These are phyloP conservation scores for Psettodes erumei DNA, from an alignment of 2,113 vertebrate species.

Conservation along the genomic window DNA sequence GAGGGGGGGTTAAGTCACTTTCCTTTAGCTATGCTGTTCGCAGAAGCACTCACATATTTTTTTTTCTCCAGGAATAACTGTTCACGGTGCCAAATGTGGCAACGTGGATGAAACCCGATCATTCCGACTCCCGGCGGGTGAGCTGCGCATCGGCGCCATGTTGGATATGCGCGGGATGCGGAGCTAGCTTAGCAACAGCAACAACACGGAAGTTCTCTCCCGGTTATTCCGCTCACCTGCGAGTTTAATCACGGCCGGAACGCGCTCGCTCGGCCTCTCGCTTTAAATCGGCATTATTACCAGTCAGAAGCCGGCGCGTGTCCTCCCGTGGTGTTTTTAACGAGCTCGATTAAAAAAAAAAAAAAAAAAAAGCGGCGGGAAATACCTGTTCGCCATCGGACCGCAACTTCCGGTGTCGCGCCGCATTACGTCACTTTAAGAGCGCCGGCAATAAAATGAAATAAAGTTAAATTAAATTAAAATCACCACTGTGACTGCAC, in stretches of 20 bases:
- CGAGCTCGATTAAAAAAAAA: too few species aligned
- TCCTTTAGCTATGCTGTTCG: constrained; percentile 51
- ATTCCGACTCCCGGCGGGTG: constrained; percentile 4
- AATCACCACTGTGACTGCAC: not conserved
- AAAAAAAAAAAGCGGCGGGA: not conserved
- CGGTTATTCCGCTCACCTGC: constrained; percentile 51
- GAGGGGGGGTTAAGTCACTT: constrained; percentile 50
- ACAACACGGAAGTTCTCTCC: too few species aligned
- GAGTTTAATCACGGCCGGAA: constrained; percentile 37
- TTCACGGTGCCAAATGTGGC: constrained; percentile 26
- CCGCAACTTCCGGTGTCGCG: not conserved
- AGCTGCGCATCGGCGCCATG: too few species aligned
- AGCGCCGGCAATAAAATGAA: not conserved
- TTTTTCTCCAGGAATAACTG: constrained; percentile 49
- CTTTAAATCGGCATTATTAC: constrained; percentile 29
- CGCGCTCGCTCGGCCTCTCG: constrained; percentile 22
- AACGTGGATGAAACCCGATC: not conserved
- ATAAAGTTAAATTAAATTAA: not conserved
- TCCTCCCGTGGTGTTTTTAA: not conserved
- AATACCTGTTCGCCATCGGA: not conserved
- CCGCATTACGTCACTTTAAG: constrained; percentile 3
- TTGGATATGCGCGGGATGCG: too few species aligned
- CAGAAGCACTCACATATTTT: not conserved
- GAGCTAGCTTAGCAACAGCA: too few species aligned
- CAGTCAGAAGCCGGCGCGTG: constrained; percentile 27